Evolutionary conservation across 2,888 invertebrate species (phyloP), one percentile per base, ranked within the genome.

Genomic region (Microctonus brassicae): DNA sequence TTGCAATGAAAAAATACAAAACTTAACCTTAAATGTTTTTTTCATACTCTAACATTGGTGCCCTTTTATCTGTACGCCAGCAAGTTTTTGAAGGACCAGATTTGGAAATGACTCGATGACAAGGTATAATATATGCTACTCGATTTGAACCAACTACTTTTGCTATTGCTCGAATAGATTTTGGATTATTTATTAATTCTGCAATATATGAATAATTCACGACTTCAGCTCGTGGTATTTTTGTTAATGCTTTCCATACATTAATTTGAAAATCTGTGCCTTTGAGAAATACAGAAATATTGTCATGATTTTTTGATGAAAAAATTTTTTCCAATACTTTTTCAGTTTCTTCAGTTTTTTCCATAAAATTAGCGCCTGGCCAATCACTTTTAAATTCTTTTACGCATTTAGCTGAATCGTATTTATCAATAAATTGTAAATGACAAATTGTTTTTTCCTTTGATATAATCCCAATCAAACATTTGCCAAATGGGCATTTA

Each of bases 261-360:
- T 77, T 69, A 7, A 81, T 74, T 77, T 86, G 84, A 60, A 86
- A 86, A 1, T 83, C 80, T 3, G 86, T 84, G 7, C 86, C 86
- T 66, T 81, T 82, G 33, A 83, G 24, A 4, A 83, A 60, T 1
- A 85, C 74, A 0, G 20, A 29, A 57, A 78, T 47, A 17, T 74
- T 42, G 4, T 75, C 63, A 0, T 33, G 20, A 1, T 58, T 53
- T 4, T 55, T 20, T 1, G 58, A 33, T 10, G 73, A 53, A 69
- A 83, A 83, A 34, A 83, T 71, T 20, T 69, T 63, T 2, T 78
- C 4, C 3, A 76, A 60, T 1, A 81, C 62, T 9, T 70, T 65
- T 17, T 34, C 39, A 0, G 79, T 81, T 17, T 63, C 69, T 0
- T 9, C 13, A 0, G n/a, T n/a, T 11, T 79, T 75, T 64, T 82